Conservation (phyloP, 2,113 vertebrate genomes). For the Addax nasomaculatus region DNA sequence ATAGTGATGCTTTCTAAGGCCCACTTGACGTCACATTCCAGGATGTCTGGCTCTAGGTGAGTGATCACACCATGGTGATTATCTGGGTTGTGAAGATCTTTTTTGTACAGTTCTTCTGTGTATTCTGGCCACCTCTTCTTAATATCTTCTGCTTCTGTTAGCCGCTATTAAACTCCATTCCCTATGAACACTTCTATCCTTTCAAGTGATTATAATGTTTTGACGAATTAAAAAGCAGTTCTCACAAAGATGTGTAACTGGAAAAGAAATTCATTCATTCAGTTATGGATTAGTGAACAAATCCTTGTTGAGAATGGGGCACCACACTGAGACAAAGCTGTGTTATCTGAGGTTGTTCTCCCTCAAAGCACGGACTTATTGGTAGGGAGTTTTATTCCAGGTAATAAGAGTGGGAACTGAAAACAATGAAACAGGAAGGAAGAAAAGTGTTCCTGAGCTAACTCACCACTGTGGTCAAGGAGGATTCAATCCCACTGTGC, state of each 20-base stretch:
- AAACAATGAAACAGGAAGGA: neutral
- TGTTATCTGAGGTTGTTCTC: neutral
- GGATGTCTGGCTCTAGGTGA: too few species aligned
- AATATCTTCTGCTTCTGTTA: too few species aligned
- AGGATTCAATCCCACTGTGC: neutral
- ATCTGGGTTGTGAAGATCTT: too few species aligned
- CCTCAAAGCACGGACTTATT: neutral
- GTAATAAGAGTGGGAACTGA: neutral
- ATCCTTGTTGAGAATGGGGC: neutral
- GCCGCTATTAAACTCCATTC: neutral
- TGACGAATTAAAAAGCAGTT: neutral
- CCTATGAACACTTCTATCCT: neutral
- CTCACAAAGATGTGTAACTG: neutral
- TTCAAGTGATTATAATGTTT: neutral
- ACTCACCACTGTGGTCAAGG: neutral
- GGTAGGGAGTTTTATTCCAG: neutral
- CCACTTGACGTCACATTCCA: too few species aligned
- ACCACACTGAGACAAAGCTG: neutral
- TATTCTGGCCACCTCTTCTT: too few species aligned
- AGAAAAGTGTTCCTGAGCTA: neutral
- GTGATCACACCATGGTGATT: too few species aligned
- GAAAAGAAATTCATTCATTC: neutral
- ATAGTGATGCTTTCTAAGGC: too few species aligned
- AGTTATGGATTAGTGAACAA: neutral
- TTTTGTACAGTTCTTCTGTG: too few species aligned